phyloP scores from a whole-genome alignment of 2,888 invertebrate genomes.

The Apeira syringaria region DNA sequence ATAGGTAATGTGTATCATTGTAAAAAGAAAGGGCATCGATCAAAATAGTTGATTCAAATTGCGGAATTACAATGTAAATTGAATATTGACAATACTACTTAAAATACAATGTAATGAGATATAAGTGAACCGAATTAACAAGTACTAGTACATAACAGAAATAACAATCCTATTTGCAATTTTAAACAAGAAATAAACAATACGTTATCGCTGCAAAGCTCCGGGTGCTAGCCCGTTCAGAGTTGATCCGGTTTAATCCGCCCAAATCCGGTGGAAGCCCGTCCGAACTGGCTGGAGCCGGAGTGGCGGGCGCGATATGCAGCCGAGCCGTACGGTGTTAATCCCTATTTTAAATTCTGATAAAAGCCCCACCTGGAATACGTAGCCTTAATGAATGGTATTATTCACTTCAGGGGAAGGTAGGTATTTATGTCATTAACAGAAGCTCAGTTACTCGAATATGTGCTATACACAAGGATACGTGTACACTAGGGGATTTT shows the following conservation, averaged over 20 bases:
- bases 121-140: constrained; percentile 10
- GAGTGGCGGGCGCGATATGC: constrained; percentile 63
- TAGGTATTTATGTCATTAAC: constrained; percentile 1
- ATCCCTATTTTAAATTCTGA: constrained; percentile 80
- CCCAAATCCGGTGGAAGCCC: constrained; percentile 46
- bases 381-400: constrained; percentile 34
- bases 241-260: constrained; percentile 61
- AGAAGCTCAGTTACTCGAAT: too few relatives aligned
- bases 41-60: too few relatives aligned
- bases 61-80: too few relatives aligned
- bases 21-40: too few relatives aligned
- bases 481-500: too few relatives aligned
- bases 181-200: constrained; percentile 74
- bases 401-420: constrained; percentile 15
- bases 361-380: constrained; percentile 71
- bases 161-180: constrained; percentile 62
- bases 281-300: constrained; percentile 44
- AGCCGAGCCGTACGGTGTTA: constrained; percentile 69
- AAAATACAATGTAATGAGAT: background rate
- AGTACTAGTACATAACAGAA: constrained; percentile 33
- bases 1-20: too few relatives aligned
- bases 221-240: constrained; percentile 48
- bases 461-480: too few relatives aligned
- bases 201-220: constrained; percentile 70
- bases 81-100: background rate